Evolutionary conservation across 2,888 invertebrate species (phyloP).

Genomic region (Dromius quadrimaculatus): DNA sequence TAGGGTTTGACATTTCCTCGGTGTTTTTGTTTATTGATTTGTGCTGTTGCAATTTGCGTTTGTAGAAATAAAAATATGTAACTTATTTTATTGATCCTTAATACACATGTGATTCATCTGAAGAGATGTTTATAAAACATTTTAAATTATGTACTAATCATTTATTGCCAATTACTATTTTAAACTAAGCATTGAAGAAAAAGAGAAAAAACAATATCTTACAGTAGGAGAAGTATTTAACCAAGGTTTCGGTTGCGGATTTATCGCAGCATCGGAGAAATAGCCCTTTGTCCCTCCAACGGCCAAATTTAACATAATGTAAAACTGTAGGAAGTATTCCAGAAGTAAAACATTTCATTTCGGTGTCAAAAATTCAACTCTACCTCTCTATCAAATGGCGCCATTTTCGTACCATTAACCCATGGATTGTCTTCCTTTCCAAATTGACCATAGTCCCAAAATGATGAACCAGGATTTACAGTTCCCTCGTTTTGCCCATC

Average conservation of each 20-base stretch:
- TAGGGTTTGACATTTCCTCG: too few species aligned
- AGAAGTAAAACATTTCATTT: too few species aligned
- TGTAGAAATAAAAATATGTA: background rate
- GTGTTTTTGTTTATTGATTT: too few species aligned
- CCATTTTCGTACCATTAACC: constrained; percentile 58
- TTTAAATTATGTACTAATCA: too few species aligned
- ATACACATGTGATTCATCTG: too few species aligned
- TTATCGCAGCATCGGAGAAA: constrained; percentile 25
- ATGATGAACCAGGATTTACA: constrained; percentile 58
- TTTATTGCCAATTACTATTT: background rate
- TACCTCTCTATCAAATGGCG: constrained; percentile 62
- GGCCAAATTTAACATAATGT: constrained; percentile 28
- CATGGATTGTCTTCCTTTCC: constrained; percentile 58
- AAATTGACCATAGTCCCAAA: constrained; percentile 66
- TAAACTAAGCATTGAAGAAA: background rate
- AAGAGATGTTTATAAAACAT: too few species aligned
- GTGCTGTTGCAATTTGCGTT: background rate
- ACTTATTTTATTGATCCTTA: background rate
- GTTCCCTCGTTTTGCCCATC: constrained; percentile 58
- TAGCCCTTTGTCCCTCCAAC: constrained; percentile 27
- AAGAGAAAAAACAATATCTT: background rate
- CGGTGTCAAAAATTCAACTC: background rate
- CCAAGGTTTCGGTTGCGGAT: constrained; percentile 33
- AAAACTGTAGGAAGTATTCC: too few species aligned
- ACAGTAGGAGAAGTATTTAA: constrained; percentile 6